These are phyloP conservation scores for Pinna nobilis DNA, from an alignment of 1,140 invertebrate genomes.

Conservation along the genomic window DNA sequence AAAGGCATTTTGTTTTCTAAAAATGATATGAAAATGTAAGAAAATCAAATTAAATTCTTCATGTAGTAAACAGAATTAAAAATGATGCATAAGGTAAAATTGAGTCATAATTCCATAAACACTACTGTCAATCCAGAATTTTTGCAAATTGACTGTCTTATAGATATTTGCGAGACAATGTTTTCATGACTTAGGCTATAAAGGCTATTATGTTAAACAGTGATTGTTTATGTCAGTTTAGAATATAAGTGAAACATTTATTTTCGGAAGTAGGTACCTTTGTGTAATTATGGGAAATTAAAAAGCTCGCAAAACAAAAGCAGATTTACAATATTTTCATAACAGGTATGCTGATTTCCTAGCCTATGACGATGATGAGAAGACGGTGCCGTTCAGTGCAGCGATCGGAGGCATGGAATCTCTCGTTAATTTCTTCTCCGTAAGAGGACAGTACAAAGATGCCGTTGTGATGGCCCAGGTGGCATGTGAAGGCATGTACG, in stretches of 20 bases:
- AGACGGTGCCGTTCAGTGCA: slow-evolving; percentile 65
- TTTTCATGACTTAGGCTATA: background rate
- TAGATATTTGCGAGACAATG: background rate
- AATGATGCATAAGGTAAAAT: too few relatives aligned
- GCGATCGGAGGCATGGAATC: slow-evolving; percentile 66
- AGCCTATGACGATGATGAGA: slow-evolving; percentile 67
- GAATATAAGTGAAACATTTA: background rate
- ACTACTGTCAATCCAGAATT: too few relatives aligned
- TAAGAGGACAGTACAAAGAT: slow-evolving; percentile 63
- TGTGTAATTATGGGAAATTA: too few relatives aligned
- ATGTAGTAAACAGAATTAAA: too few relatives aligned
- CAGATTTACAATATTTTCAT: background rate
- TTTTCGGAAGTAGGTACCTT: background rate
- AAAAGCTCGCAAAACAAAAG: too few relatives aligned
- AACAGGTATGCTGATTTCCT: slow-evolving; percentile 70
- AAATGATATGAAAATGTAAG: too few relatives aligned
- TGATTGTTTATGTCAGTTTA: background rate
- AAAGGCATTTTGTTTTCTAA: too few relatives aligned
- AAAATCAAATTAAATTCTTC: too few relatives aligned
- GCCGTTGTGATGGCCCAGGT: slow-evolving; percentile 67
- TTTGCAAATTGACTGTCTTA: too few relatives aligned
- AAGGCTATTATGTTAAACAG: background rate
- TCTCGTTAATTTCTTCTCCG: slow-evolving; percentile 67
- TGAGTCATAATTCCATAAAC: too few relatives aligned
- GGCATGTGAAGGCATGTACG: slow-evolving; percentile 59